Percentiles rank a stretch among this genome's conserved stretches.
phyloP scores from a whole-genome alignment of 2,888 invertebrate species.

The Nemotelus nigrinus region DNA sequence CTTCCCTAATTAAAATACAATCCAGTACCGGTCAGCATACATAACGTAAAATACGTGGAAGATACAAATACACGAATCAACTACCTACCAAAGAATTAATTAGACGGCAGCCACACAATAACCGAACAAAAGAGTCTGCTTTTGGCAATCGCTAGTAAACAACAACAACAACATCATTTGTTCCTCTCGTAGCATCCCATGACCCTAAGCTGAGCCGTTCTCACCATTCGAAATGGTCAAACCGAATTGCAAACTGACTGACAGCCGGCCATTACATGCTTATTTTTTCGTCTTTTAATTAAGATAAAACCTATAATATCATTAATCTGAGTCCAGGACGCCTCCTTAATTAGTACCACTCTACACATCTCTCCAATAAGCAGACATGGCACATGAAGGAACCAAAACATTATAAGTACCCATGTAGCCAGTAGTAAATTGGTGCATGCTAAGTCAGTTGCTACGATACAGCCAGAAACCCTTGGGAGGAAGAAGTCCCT shows the following conservation, averaged over 20 bases:
- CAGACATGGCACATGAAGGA: background rate
- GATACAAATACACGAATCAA: background rate
- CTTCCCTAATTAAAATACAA: background rate
- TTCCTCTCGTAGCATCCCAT: background rate
- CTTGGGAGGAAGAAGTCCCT: no score
- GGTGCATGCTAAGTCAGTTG: background rate
- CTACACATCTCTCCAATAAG: constrained; percentile 24
- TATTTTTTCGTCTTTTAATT: constrained; percentile 44
- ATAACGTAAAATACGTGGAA: background rate
- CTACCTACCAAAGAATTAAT: constrained; percentile 33
- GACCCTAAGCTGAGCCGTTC: background rate
- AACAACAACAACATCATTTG: background rate
- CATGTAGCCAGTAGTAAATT: constrained; percentile 1
- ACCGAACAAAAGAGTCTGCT: background rate
- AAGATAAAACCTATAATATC: constrained; percentile 43
- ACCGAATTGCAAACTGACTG: background rate
- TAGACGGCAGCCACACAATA: constrained; percentile 9
- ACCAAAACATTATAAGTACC: constrained; percentile 2
- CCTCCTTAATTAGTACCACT: constrained; percentile 41
- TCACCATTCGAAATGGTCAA: background rate
- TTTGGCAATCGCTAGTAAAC: background rate
- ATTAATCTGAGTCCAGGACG: constrained; percentile 42
- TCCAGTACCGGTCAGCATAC: background rate
- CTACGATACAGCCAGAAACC: no score
- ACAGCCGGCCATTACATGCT: constrained; percentile 26